Base-by-base conservation (phyloP, 2,888 invertebrate species). In the Agrypnus murinus region DNA sequence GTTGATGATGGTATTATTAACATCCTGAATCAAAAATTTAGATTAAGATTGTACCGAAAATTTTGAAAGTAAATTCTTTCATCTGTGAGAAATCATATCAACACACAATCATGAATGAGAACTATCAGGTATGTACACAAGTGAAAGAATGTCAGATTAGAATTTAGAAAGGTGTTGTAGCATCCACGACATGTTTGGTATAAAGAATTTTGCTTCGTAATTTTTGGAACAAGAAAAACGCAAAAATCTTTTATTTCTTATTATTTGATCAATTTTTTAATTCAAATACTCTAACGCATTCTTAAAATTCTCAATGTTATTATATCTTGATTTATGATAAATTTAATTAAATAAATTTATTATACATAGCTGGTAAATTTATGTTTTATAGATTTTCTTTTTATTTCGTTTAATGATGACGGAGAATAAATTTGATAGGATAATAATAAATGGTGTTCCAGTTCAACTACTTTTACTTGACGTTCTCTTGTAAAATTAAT, bases 51-150 rank as follows among this genome's bases (percentile, higher is more conserved):
- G 25, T 25, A 25, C 25, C 25, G 25, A 25, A 25, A 25, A 25
- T 43, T 43, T 43, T 43, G 43, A 43, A 43, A 43, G 43, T 14
- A 43, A 4, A 43, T 43, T 43, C 43, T 14, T 43, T 1, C 43
- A 15, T 15, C 46, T 46, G 46, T 46, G 46, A 46, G 46, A 46
- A 46, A 46, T 19, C 10, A 19, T 43, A 43, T 43, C 43, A 43
- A 43, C 25, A 25, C 5, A 25, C 25, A 25, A 25, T 25, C 8
- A 7, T 10, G 9, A 46, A 46, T 46, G 17, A 25, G n/a, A n/a
- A n/a, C n/a, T n/a, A 46, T 46, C 19, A 19, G 46, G 10, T 19
- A 17, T 7, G 19, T 19, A 46, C 46, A 19, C 46, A 19, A 3
- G 9, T n/a, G 10, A 46, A 46, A 46, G 46, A 46, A 19, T 46